Base-by-base conservation (phyloP, 2,797 vertebrate species). In the Kryptolebias ocellatus region DNA sequence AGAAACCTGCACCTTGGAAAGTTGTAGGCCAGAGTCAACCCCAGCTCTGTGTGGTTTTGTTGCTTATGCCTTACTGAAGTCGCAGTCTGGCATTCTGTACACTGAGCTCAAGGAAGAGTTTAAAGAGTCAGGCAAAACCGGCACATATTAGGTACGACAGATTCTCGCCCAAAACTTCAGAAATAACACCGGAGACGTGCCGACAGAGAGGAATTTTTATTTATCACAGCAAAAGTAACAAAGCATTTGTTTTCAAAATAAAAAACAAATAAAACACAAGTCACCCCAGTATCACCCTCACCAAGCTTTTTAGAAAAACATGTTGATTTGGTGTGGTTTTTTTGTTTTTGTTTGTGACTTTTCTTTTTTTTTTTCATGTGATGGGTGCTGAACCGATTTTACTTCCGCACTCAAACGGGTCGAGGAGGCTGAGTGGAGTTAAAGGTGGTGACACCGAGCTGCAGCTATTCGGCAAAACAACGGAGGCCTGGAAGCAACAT, bases 151-250 rank as follows among this genome's bases (percentile, higher is more conserved):
- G 31, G 31, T 34, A 34, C 1, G 39, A 42, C 12, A 42, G 20
- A 24, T 24, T 24, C 20, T 24, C 2, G 20, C 20, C 20, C 20
- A 24, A 24, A 24, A 24, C 20, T 24, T 42, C 7, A 62, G 12
- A 42, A 18, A n/a, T 14, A 9, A 42, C 31, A 27, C 2, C 53
- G 11, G 29, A 63, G 34, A 77, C 29, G 20, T 47, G 46, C 34
- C 64, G 79, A 86, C 89, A 90, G 87, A 92, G 90, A 93, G 83
- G 87, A 81, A 77, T 87, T 73, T 92, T 94, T 93, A 91, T 93
- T 93, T 87, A 78, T 88, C 89, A 93, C 91, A 93, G 91, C 92
- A 92, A 81, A 92, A 90, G 82, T 91, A 93, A 94, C 87, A 92
- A 92, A 90, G 78, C 68, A 89, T 87, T 86, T 86, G 85, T 85